Percentiles rank a stretch among this genome's conserved stretches.
These are phyloP conservation scores for Pristionchus pacificus DNA, from an alignment of 1,140 invertebrate species.

Conservation along the genomic window DNA sequence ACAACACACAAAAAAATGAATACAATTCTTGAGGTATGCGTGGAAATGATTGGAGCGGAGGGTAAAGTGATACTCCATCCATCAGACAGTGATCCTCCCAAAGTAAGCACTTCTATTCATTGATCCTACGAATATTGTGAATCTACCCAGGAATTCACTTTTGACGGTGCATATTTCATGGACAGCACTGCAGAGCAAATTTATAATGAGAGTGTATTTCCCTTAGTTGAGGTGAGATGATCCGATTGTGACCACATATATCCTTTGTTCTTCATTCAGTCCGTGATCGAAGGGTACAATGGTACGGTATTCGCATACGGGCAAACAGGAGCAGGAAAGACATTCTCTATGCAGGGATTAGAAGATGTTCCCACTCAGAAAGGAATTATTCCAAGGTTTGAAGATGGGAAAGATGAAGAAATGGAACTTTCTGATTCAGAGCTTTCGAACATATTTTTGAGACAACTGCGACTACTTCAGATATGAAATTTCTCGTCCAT, in stretches of 20 bases:
- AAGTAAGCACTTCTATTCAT: slow-evolving; percentile 47
- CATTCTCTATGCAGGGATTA: slow-evolving; percentile 65
- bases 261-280: slow-evolving; percentile 62
- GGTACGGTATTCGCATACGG: slow-evolving; percentile 67
- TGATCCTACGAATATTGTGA: background rate
- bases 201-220: slow-evolving; percentile 69
- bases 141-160: slow-evolving; percentile 66
- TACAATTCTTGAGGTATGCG: slow-evolving; percentile 66
- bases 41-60: slow-evolving; percentile 68
- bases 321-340: slow-evolving; percentile 65
- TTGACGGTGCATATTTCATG: slow-evolving; percentile 69
- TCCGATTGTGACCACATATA: background rate
- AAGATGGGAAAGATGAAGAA: background rate
- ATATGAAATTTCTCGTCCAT: slow-evolving; percentile 78
- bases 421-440: slow-evolving; percentile 48
- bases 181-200: slow-evolving; percentile 68
- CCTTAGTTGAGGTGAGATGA: slow-evolving; percentile 67
- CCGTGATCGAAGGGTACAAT: slow-evolving; percentile 64
- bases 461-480: slow-evolving; percentile 75
- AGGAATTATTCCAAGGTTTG: slow-evolving; percentile 73
- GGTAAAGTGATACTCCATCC: slow-evolving; percentile 64
- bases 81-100: slow-evolving; percentile 66
- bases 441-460: slow-evolving; percentile 88
- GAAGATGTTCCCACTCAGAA: slow-evolving; percentile 61
- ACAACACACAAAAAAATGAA: slow-evolving; percentile 8